Percentiles rank a stretch among this genome's conserved stretches.
Conservation (phyloP, 2,797 vertebrate species). For the Tachyglossus aculeatus region DNA sequence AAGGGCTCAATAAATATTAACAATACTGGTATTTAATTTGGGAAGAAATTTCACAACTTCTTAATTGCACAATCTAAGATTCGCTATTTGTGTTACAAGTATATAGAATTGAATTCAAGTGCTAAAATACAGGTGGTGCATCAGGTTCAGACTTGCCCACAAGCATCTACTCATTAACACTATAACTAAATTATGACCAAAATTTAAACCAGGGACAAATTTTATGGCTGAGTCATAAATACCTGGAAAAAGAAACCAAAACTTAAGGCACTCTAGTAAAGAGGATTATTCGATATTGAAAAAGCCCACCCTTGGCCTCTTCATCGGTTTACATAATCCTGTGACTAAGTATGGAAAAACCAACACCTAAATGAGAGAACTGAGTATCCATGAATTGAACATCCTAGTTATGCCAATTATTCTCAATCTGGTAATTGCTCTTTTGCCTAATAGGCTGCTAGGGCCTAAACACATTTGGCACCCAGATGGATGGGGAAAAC, state of each 20-base stretch:
- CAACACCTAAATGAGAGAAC: neutral
- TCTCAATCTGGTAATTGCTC: neutral
- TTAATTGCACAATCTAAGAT: too few species aligned
- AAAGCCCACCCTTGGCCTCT: too few species aligned
- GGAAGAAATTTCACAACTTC: too few species aligned
- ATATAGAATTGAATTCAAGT: too few species aligned
- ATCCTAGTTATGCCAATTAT: neutral
- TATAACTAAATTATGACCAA: neutral
- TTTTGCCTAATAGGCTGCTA: neutral
- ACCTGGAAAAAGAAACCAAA: neutral
- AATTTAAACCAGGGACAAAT: neutral
- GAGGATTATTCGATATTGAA: too few species aligned
- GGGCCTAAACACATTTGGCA: conserved; percentile 47
- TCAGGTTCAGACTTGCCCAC: neutral
- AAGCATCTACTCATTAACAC: neutral
- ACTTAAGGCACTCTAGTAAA: neutral
- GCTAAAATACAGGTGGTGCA: too few species aligned
- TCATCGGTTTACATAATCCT: too few species aligned
- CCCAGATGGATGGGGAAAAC: conserved; percentile 36
- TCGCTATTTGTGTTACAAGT: too few species aligned
- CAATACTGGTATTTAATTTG: too few species aligned
- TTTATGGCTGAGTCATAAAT: neutral
- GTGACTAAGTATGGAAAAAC: neutral
- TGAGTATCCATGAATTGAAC: neutral
- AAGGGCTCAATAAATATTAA: too few species aligned